phyloP scores from a whole-genome alignment of 2,888 invertebrate genomes.

The Pterobdella sp. region DNA sequence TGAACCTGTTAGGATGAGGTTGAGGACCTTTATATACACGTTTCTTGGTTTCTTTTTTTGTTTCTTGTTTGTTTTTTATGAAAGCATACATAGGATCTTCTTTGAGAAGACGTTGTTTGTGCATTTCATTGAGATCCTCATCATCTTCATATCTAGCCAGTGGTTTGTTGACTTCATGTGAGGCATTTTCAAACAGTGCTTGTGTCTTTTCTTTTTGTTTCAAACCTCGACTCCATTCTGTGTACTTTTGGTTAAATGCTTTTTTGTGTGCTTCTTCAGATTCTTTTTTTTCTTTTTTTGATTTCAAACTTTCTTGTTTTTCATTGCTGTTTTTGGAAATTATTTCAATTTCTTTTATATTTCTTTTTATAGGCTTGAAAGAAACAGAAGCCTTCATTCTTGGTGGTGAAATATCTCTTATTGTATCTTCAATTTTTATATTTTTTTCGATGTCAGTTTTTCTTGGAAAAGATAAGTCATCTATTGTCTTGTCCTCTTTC shows the following conservation, averaged over 20 bases:
- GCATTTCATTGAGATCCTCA: slow-evolving; percentile 70
- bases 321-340: slow-evolving; percentile 41
- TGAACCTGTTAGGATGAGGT: slow-evolving; percentile 82
- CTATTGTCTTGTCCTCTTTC: slow-evolving; percentile 31
- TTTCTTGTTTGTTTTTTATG: slow-evolving; percentile 61
- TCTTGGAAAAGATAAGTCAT: slow-evolving; percentile 2
- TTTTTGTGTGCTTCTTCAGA: slow-evolving; percentile 38
- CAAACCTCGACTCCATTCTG: slow-evolving; percentile 29
- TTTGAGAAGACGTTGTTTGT: slow-evolving; percentile 62
- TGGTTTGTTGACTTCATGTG: slow-evolving; percentile 80
- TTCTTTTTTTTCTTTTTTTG: slow-evolving; percentile 53
- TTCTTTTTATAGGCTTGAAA: neutral
- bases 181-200: slow-evolving; percentile 57
- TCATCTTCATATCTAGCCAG: slow-evolving; percentile 82
- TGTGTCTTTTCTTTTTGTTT: slow-evolving; percentile 39
- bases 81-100: slow-evolving; percentile 92
- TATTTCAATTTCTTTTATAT: neutral
- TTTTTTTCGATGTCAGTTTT: neutral
- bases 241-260: slow-evolving; percentile 34
- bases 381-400: neutral
- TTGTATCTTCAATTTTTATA: neutral
- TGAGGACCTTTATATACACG: slow-evolving; percentile 67
- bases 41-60: slow-evolving; percentile 41
- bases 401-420: neutral
- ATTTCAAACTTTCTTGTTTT: slow-evolving; percentile 29